Evolutionary conservation across 2,113 vertebrate genomes (phyloP).

Genomic region (Mystacornis crossleyi): DNA sequence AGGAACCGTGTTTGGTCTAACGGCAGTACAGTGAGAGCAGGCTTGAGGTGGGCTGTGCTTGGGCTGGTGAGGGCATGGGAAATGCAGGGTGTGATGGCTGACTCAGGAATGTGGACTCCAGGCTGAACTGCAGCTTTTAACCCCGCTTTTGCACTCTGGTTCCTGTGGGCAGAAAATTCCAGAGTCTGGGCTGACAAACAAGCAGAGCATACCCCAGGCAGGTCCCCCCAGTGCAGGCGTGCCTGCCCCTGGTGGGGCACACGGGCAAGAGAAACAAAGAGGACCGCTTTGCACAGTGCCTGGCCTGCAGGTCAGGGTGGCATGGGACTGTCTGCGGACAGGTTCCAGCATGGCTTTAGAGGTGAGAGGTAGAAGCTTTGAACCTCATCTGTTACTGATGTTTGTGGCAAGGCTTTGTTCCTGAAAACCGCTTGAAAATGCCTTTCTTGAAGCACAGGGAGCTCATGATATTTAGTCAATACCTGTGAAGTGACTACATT

Average conservation of each 20-base stretch:
- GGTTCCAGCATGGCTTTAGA: background rate
- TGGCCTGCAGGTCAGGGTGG: background rate
- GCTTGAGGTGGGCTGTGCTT: background rate
- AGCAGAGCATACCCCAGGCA: background rate
- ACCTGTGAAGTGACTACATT: background rate
- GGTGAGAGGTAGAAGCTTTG: background rate
- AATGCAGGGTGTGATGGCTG: background rate
- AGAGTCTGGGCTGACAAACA: background rate
- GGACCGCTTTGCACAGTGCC: background rate
- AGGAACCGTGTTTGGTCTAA: background rate
- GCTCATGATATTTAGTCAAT: background rate
- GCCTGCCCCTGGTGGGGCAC: background rate
- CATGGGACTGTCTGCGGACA: background rate
- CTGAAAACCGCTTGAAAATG: background rate
- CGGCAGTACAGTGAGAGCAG: background rate
- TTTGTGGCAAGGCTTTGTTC: background rate
- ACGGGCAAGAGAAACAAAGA: background rate
- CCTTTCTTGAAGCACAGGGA: background rate
- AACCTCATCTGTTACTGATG: background rate
- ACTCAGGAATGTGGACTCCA: background rate
- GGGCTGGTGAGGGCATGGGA: background rate
- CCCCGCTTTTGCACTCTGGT: background rate
- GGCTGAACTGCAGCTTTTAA: background rate
- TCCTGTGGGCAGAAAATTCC: background rate
- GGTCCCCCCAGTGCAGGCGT: rapidly evolving